These are phyloP conservation scores for Mandrillus leucophaeus DNA, from an alignment of 2,113 vertebrate species.

Conservation along the genomic window DNA sequence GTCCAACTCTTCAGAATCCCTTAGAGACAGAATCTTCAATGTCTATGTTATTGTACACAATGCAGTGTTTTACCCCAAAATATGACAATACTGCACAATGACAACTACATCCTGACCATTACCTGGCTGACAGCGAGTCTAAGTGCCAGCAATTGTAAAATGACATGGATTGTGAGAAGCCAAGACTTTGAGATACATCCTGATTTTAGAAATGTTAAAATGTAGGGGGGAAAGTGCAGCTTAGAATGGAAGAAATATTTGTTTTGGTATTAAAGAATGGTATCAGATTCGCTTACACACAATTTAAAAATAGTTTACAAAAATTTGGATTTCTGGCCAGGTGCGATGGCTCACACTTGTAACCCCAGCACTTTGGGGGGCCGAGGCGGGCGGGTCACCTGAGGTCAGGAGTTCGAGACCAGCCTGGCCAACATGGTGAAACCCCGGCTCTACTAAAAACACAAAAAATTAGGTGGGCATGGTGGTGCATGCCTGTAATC, in stretches of 20 bases:
- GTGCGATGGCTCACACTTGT: too few species aligned
- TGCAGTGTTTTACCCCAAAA: not conserved
- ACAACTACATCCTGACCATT: not conserved
- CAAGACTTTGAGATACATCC: not conserved
- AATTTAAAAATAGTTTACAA: constrained; percentile 20
- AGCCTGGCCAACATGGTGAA: too few species aligned
- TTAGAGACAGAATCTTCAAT: not conserved
- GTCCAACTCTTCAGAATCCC: not conserved
- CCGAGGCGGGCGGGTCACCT: too few species aligned
- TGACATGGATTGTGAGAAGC: not conserved
- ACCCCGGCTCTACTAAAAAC: too few species aligned
- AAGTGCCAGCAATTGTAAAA: not conserved
- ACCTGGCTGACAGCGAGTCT: not conserved
- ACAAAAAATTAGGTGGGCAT: too few species aligned
- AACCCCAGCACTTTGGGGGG: too few species aligned
- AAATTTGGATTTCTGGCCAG: not conserved
- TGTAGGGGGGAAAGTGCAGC: not conserved
- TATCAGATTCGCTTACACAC: not conserved
- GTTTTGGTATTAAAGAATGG: not conserved
- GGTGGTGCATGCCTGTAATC: too few species aligned
- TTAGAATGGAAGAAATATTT: not conserved
- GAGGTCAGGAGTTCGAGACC: too few species aligned
- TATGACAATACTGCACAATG: too few species aligned
- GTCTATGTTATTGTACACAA: not conserved
- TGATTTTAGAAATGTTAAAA: constrained; percentile 1